Evolutionary conservation across 1,140 invertebrate genomes (phyloP), one percentile per base, ranked within the genome.

Genomic region (Trissolcus basalis): DNA sequence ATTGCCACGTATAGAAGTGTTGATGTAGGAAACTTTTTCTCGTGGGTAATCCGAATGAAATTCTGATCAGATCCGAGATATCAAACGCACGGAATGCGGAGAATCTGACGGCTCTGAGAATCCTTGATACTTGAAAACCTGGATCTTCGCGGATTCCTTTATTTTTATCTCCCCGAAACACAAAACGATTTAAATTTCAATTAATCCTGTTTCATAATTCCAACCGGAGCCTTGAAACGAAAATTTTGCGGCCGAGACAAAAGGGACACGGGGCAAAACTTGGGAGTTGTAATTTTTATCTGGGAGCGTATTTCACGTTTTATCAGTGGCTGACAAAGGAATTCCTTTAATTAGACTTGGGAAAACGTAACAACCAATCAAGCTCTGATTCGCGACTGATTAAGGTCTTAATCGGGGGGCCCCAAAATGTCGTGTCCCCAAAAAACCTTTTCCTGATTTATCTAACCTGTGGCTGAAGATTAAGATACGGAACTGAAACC

Each of bases 371-470:
- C 54, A 51, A 58, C 54, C 64, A 51, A 58, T 67, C 64, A 58
- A 50, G 64, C 33, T 44, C 48, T 51, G 36, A 67, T 67, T 67
- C 58, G 53, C 13, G 32, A 44, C 54, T 58, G 54, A 67, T 67
- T 67, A 58, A 67, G 27, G 64, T 58, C 48, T 67, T 58, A 67
- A 67, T 67, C 54, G 58, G 64, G 54, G 47, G 19, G 19, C 19
- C 9, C 54, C 47, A 36, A 51, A 58, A 58, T 51, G 54, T 67
- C 35, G 64, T 48, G 27, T 19, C 14, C 47, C 54, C 36, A 27
- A 33, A 67, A 65, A 67, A 65, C 50, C 53, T 65, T 65, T 56
- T 58, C 47, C 36, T 58, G 54, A 67, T 69, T 69, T 53, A 72
- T 51, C 44, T 61, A 63, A 71, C 43, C 35, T 63, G 51, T 55